Evolutionary conservation across 2,888 invertebrate genomes (phyloP).

Genomic region (Spatulosminthurus flaviceps): DNA sequence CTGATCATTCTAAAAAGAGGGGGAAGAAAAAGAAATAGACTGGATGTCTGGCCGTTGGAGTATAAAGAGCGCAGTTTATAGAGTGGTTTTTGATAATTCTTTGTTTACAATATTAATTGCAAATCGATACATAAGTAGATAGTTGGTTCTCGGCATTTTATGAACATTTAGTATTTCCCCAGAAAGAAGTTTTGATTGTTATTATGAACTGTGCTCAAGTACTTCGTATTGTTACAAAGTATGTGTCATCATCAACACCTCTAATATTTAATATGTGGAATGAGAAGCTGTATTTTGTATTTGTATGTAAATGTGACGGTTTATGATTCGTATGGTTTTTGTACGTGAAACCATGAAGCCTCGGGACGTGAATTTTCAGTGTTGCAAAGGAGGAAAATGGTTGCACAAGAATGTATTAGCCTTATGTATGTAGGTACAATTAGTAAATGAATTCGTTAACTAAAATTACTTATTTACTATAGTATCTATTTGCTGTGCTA

Average conservation of each 20-base stretch:
- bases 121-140: too few species aligned
- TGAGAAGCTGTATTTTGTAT: background rate
- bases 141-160: background rate
- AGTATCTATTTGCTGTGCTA: too few species aligned
- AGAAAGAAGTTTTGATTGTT: background rate
- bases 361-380: background rate
- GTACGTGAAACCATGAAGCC: background rate
- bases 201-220: slow-evolving; percentile 18
- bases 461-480: too few species aligned
- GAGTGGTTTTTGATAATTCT: background rate
- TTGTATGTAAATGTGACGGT: background rate
- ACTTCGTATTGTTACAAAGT: slow-evolving; percentile 18
- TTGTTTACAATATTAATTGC: background rate
- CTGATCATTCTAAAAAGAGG: slow-evolving; percentile 49
- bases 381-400: background rate
- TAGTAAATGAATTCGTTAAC: too few species aligned
- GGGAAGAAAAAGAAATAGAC: slow-evolving; percentile 59
- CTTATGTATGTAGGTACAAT: too few species aligned
- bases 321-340: background rate
- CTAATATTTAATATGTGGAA: background rate
- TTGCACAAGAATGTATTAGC: too few species aligned
- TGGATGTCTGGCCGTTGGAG: background rate
- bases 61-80: background rate
- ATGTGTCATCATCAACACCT: background rate
- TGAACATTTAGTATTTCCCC: background rate